Conservation (phyloP, 1,140 invertebrate genomes). For the Hyles euphorbiae region DNA sequence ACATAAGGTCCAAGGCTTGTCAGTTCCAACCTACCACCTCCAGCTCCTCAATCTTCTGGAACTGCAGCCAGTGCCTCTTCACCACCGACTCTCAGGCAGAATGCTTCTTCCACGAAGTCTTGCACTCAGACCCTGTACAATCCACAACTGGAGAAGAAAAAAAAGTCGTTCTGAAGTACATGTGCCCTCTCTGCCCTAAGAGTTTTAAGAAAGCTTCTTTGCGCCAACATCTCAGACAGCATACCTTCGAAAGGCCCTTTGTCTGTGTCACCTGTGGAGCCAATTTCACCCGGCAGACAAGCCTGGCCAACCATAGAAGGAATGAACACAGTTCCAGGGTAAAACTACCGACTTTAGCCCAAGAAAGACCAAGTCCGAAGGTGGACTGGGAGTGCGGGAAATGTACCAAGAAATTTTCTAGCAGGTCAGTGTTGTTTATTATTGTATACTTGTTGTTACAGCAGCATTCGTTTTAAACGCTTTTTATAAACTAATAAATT, state of each 20-base stretch:
- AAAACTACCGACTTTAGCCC: constrained; percentile 20
- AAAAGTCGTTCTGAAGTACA: constrained; percentile 70
- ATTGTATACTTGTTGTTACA: no score
- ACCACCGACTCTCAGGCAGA: constrained; percentile 75
- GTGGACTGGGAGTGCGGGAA: constrained; percentile 33
- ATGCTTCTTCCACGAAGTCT: constrained; percentile 79
- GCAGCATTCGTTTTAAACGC: no score
- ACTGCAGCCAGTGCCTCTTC: constrained; percentile 66
- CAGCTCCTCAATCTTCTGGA: constrained; percentile 55
- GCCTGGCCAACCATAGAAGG: constrained; percentile 76
- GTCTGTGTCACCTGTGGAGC: constrained; percentile 77
- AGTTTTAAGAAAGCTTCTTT: constrained; percentile 82
- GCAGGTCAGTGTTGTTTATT: constrained; percentile 28
- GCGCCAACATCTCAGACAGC: constrained; percentile 81
- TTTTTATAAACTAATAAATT: no score
- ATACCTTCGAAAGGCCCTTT: constrained; percentile 88
- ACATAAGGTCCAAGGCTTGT: constrained; percentile 78
- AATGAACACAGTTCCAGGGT: constrained; percentile 53
- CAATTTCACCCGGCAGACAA: constrained; percentile 81
- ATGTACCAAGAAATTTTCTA: constrained; percentile 42
- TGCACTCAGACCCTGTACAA: constrained; percentile 73
- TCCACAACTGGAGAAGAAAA: constrained; percentile 43
- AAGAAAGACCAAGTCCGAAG: constrained; percentile 10
- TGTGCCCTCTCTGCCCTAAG: constrained; percentile 81
- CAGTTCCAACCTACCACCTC: constrained; percentile 43